Conservation (phyloP, 2,888 invertebrate species). For the Idaea straminata region DNA sequence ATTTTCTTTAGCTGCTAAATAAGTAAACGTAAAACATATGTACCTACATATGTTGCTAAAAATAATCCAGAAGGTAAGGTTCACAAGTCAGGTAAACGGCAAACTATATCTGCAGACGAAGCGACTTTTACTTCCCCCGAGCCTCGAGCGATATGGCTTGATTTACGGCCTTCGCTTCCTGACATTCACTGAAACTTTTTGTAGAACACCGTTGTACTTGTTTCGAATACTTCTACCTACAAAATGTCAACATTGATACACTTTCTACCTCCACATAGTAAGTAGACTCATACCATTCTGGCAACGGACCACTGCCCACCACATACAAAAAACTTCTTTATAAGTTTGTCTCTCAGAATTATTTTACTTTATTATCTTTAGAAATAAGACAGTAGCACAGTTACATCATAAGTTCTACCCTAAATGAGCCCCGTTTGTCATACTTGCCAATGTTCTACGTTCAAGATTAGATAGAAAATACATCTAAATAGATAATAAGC, state of each 20-base stretch:
- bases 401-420: background rate
- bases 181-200: slow-evolving; percentile 42
- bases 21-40: background rate
- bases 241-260: background rate
- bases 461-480: slow-evolving; percentile 3
- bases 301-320: no score
- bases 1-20: background rate
- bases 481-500: slow-evolving; percentile 5
- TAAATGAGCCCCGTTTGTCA: background rate
- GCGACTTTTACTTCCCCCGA: slow-evolving; percentile 42
- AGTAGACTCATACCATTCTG: no score
- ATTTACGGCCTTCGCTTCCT: slow-evolving; percentile 49
- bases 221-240: slow-evolving; percentile 15
- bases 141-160: slow-evolving; percentile 42
- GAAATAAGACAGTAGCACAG: background rate
- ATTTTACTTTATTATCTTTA: background rate
- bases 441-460: background rate
- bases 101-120: slow-evolving; percentile 37
- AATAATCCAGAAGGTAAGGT: background rate
- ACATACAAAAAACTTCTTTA: no score
- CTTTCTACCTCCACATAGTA: background rate
- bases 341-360: background rate
- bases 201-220: slow-evolving; percentile 23
- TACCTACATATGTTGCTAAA: background rate
- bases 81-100: slow-evolving; percentile 27